These are phyloP conservation scores for Phrixothrix hirtus DNA, from an alignment of 2,888 invertebrate species.

Conservation along the genomic window DNA sequence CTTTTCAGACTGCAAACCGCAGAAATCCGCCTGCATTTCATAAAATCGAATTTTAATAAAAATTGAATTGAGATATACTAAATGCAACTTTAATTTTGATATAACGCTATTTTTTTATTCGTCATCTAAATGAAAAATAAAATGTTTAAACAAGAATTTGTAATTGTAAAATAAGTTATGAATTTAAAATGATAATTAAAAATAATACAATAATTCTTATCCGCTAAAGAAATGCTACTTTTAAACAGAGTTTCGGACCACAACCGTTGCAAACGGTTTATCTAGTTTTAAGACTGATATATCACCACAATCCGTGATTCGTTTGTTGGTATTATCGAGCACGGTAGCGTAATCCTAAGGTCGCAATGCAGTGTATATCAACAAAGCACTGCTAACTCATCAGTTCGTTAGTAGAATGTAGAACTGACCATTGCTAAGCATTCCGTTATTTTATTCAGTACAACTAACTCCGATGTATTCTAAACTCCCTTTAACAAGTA, in stretches of 20 bases:
- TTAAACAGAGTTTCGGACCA: slow-evolving; percentile 40
- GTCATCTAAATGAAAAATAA: too few relatives aligned
- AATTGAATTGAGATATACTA: slow-evolving; percentile 21
- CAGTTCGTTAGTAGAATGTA: slow-evolving; percentile 19
- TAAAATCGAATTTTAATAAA: slow-evolving; percentile 27
- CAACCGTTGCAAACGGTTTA: slow-evolving; percentile 44
- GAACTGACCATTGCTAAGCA: slow-evolving; percentile 20
- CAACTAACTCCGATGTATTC: too few relatives aligned
- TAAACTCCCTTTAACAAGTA: too few relatives aligned
- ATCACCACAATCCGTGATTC: slow-evolving; percentile 48
- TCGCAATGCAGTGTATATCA: slow-evolving; percentile 44
- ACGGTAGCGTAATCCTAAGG: slow-evolving; percentile 43
- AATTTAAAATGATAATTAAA: too few relatives aligned
- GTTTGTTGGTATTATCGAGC: slow-evolving; percentile 45
- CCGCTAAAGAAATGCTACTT: slow-evolving; percentile 12
- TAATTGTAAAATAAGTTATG: too few relatives aligned
- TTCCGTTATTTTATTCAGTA: slow-evolving; percentile 8
- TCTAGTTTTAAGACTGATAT: slow-evolving; percentile 46
- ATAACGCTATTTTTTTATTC: too few relatives aligned
- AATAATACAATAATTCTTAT: too few relatives aligned
- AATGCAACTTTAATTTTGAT: slow-evolving; percentile 34
- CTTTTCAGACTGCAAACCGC: slow-evolving; percentile 7
- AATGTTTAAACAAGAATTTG: too few relatives aligned
- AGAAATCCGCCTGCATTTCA: slow-evolving; percentile 23
- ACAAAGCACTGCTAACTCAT: slow-evolving; percentile 39